Conservation (phyloP, 2,888 invertebrate species). For the Drosophila buzzatii region DNA sequence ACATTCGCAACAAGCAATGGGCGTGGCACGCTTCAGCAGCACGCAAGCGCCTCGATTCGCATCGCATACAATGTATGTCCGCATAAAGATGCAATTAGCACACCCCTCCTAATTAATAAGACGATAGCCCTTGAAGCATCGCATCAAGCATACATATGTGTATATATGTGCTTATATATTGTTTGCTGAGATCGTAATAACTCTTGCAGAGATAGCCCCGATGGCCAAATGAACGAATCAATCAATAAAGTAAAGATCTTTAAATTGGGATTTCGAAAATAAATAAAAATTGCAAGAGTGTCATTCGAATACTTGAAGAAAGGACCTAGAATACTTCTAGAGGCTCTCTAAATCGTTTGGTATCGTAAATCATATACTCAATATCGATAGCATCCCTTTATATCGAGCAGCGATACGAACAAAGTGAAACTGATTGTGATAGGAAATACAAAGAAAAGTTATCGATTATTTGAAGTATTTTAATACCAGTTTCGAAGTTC, state of each 20-base stretch:
- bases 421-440: too few species aligned
- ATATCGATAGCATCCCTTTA: not conserved
- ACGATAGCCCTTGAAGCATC: not conserved
- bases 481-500: not conserved
- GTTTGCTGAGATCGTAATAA: not conserved
- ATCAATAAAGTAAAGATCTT: not conserved
- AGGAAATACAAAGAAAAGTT: not conserved
- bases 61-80: slow-evolving; percentile 22
- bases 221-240: not conserved
- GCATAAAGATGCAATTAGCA: slow-evolving; percentile 34
- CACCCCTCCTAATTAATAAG: slow-evolving; percentile 18
- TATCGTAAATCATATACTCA: too few species aligned
- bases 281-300: not conserved
- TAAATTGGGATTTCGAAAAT: not conserved
- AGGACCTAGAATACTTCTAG: not conserved
- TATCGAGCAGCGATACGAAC: not conserved
- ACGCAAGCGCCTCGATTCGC: slow-evolving; percentile 35
- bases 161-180: not conserved
- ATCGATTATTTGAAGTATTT: not conserved
- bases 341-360: too few species aligned
- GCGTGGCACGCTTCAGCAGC: slow-evolving; percentile 53
- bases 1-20: slow-evolving; percentile 43
- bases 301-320: not conserved
- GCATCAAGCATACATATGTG: not conserved
- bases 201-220: not conserved